Conservation (phyloP, 2,888 invertebrate genomes). For the Eupithecia vulgata region DNA sequence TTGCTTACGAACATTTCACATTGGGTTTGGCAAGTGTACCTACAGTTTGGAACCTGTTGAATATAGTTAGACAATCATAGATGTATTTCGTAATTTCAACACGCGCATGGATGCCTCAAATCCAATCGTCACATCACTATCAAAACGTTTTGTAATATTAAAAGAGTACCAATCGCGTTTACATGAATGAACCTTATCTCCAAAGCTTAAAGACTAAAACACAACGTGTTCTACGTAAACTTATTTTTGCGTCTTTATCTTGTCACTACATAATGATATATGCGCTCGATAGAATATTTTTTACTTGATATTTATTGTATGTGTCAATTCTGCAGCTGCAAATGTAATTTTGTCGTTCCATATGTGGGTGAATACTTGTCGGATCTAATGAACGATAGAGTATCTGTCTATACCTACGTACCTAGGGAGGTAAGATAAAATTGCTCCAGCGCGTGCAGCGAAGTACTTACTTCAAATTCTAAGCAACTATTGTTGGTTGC, state of each 20-base stretch:
- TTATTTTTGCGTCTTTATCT: constrained; percentile 16
- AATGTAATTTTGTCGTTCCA: constrained; percentile 16
- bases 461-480: neutral
- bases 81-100: constrained; percentile 3
- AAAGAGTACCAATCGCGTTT: neutral
- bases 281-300: constrained; percentile 13
- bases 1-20: too few relatives aligned
- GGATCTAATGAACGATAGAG: neutral
- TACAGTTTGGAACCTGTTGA: too few relatives aligned
- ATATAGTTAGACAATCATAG: neutral
- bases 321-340: constrained; percentile 7
- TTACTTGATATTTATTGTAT: neutral
- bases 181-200: constrained; percentile 1
- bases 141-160: constrained; percentile 21
- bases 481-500: neutral
- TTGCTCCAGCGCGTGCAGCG: neutral
- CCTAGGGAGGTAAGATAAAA: neutral
- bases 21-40: too few relatives aligned
- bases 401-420: neutral
- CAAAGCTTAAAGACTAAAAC: constrained; percentile 14
- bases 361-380: constrained; percentile 29
- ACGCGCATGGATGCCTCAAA: neutral
- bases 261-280: neutral
- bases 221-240: neutral
- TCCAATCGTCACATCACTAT: constrained; percentile 19